Base-by-base conservation (phyloP, 2,113 vertebrate species). In the Monarcha castaneiventris region DNA sequence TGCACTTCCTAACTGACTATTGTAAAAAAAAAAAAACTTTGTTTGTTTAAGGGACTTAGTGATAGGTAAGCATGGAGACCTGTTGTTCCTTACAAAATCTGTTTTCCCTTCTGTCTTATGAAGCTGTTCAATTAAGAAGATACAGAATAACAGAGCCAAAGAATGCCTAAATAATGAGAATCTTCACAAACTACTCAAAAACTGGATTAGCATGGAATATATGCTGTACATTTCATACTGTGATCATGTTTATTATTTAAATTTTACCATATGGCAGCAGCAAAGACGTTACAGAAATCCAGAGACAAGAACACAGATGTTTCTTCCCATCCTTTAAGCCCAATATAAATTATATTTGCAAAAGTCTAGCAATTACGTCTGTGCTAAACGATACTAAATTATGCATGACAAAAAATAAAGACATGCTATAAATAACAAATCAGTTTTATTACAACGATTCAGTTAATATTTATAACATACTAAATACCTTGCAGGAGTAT, bases 291-390 rank as follows among this genome's bases (percentile, higher is more conserved):
- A 68, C 18, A 94, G 32, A 68, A 88, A 87, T 75, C n/a, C 62
- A 20, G 71, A 75, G 43, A 84, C 92, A 72, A n/a, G 15, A 63
- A 84, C 58, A 88, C 90, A 96, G 84, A 84, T 97, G 94, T 85
- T 90, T 75, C 67, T 84, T 96, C 51, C 68, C 15, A 79, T 90
- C 79, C 91, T 95, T 68, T 82, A 95, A 94, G 90, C 58, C 94
- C 68, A 92, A 87, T 96, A 95, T 78, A 93, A 97, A 96, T 97
- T 94, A 95, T 37, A 94, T 97, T 97, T 96, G 69, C 63, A 96
- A 90, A 95, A 96, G 66, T 71, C 72, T 68, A 94, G 73, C 73
- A 97, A 95, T 94, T 96, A 92, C 80, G 94, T 92, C 63, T 39
- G 62, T 72, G 22, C 13, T 73, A 85, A 85, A 95, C 69, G 66